Evolutionary conservation across 2,113 vertebrate genomes (phyloP), one percentile per base, ranked within the genome.

Genomic region (Erythrocercus mccallii): DNA sequence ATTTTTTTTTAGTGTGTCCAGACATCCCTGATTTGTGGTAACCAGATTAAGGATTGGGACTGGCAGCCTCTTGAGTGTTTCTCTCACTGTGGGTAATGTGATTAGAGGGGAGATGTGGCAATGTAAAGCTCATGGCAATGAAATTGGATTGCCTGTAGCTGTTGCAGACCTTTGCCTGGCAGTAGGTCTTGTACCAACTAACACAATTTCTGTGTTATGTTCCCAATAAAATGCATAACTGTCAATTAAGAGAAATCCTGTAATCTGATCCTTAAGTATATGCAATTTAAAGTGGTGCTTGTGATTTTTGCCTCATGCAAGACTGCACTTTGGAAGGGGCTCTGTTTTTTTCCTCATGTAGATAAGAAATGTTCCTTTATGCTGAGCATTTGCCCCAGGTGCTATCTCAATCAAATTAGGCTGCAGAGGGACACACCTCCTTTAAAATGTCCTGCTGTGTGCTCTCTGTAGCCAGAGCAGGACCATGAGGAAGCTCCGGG

Each of bases 131-230:
- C 66, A 11, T 25, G 51, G 86, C 90, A 95, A 53, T 79, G 44
- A 62, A 61, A 82, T 23, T 56, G 60, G 42, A 12, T 92, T 74
- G 96, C 98, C 95, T 42, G 15, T 40, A 95, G 98, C 97, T 66
- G 9, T 47, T 64, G 15, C 33, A 94, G 97, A 97, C 97, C 97
- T 98, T 97, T 95, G 64, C 92, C 91, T 90, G 91, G 88, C 51
- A 61, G 65, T 84, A 69, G 38, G 24, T 47, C 27, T n/a, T 77
- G 76, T 77, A 45, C 70, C 65, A 62, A 18, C 69, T 96, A 95
- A 97, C 76, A 7, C 50, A 31, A 97, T 97, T 97, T 84, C 77
- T 79, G 47, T 61, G 42, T 95, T 85, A 93, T 92, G 83, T 91
- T 95, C 94, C 88, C 69, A 88, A 74, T 94, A 90, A 97, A 97